These are phyloP conservation scores for Tipula unca DNA, from an alignment of 2,888 invertebrate species.

Conservation along the genomic window DNA sequence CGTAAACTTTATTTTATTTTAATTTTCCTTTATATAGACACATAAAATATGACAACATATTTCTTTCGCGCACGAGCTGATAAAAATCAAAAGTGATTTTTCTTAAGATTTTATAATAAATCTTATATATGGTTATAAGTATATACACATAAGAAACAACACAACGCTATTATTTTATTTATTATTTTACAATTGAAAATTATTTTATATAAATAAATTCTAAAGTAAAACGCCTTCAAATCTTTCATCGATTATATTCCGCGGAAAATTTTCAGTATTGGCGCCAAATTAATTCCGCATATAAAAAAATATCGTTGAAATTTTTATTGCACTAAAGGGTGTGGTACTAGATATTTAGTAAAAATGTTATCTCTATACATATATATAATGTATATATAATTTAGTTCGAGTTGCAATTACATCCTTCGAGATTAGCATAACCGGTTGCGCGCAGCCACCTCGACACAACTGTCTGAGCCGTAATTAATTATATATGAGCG, in stretches of 20 bases:
- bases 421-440: not conserved
- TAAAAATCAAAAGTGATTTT: slow-evolving; percentile 14
- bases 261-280: not conserved
- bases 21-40: not conserved
- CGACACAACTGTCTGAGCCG: not conserved
- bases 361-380: not conserved
- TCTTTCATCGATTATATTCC: not conserved
- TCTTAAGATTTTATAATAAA: slow-evolving; percentile 4
- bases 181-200: slow-evolving; percentile 8
- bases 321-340: not conserved
- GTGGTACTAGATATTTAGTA: not conserved
- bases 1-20: not conserved
- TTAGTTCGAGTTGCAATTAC: not conserved
- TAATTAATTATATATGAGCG: not conserved
- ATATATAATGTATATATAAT: too few species aligned
- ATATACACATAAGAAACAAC: not conserved
- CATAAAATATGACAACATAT: not conserved
- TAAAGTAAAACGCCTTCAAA: slow-evolving; percentile 14
- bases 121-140: not conserved
- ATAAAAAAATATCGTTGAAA: not conserved
- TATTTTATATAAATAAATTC: not conserved
- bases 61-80: not conserved
- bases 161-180: not conserved
- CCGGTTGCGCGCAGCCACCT: not conserved
- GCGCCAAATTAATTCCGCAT: not conserved